Evolutionary conservation across 2,113 vertebrate genomes (phyloP).

Genomic region (Coryphaenoides rupestris): DNA sequence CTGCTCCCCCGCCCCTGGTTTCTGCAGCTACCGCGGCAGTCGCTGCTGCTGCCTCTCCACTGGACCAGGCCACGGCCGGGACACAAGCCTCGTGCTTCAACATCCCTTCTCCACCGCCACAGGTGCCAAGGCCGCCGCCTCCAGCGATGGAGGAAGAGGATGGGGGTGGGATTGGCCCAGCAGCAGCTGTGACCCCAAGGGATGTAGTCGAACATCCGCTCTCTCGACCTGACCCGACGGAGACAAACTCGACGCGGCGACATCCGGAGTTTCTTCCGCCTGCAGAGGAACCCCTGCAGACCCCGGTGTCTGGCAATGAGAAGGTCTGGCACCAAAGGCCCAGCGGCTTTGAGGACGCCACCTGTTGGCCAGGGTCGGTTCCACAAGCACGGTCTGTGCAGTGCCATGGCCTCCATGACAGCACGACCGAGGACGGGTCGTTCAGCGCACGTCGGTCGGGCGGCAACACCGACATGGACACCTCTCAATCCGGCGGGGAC

Average conservation of each 20-base stretch:
- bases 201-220: conserved; percentile 28
- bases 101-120: conserved; percentile 25
- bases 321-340: conserved; percentile 26
- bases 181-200: conserved; percentile 19
- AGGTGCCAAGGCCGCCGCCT: conserved; percentile 19
- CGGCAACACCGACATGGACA: no score
- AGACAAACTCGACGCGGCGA: no score
- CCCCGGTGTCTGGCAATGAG: conserved; percentile 20
- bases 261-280: conserved; percentile 24
- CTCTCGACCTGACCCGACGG: conserved; percentile 26
- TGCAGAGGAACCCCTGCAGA: conserved; percentile 21
- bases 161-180: conserved; percentile 23
- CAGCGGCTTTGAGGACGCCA: conserved; percentile 30
- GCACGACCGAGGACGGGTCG: conserved; percentile 27
- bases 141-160: conserved; percentile 31
- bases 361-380: conserved; percentile 14
- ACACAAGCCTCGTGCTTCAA: conserved; percentile 11
- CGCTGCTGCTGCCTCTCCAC: conserved; percentile 30
- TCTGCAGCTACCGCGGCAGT: conserved; percentile 40
- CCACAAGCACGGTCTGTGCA: conserved; percentile 27
- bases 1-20: conserved; percentile 56
- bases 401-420: conserved; percentile 37
- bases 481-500: conserved; percentile 39
- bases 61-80: conserved; percentile 26
- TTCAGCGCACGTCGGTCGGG: conserved; percentile 40